These are phyloP conservation scores for Orthonyx spaldingii DNA, from an alignment of 2,113 vertebrate species.

Conservation along the genomic window DNA sequence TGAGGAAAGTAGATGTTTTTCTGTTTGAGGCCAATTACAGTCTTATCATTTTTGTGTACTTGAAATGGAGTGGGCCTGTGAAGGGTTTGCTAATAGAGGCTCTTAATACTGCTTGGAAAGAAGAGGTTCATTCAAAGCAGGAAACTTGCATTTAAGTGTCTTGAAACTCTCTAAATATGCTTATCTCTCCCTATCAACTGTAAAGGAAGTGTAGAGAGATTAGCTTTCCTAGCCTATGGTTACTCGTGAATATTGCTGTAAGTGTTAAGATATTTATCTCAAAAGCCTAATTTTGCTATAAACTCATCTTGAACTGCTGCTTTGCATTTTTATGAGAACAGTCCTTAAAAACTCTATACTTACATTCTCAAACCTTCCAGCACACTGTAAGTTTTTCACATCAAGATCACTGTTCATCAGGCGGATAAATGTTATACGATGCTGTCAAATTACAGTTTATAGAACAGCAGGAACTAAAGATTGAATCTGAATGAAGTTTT, in stretches of 20 bases:
- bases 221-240: constrained; percentile 14
- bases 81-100: background rate
- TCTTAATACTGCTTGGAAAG: background rate
- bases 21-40: background rate
- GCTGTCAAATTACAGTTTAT: background rate
- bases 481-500: background rate
- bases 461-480: background rate
- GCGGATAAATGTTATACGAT: background rate
- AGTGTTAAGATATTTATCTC: constrained; percentile 32
- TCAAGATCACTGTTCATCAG: background rate
- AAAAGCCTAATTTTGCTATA: constrained; percentile 12
- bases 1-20: background rate
- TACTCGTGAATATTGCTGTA: constrained; percentile 6
- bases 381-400: background rate
- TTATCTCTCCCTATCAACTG: constrained; percentile 17
- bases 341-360: background rate
- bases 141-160: background rate
- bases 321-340: constrained; percentile 7
- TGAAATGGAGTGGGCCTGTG: background rate
- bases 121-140: constrained; percentile 35
- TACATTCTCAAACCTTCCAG: background rate
- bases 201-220: constrained; percentile 42
- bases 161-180: constrained; percentile 30
- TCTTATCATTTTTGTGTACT: background rate
- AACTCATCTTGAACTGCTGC: background rate